Evolutionary conservation across 2,888 invertebrate genomes (phyloP), one percentile per base, ranked within the genome.

Genomic region (Oxycera nigricornis): DNA sequence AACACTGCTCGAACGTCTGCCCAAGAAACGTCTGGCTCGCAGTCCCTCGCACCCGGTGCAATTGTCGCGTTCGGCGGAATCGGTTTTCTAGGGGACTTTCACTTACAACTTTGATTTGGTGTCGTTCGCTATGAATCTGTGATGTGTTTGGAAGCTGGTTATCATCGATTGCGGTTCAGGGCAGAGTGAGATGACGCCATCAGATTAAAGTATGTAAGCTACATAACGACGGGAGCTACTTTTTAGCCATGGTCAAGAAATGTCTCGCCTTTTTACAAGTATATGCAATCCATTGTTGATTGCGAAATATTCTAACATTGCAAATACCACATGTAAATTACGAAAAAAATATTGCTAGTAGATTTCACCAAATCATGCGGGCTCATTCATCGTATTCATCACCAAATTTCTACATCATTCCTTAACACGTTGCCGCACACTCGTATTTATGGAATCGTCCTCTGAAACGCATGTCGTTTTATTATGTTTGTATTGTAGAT

Each of bases 31-130:
- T 59, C 90, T 99, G 79, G 96, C 96, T 68, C 92, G 99, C 78
- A 97, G 97, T 82, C 99, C 99, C 79, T 98, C 98, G 77, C 98
- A 98, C 90, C 98, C 98, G 31, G 93, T 97, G 80, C 97, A 98
- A 84, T 89, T 98, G 81, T 97, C 97, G 62, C 91, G 97, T 82
- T 97, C 97, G 68, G 97, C 96, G 59, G 97, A 98, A 88, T 96
- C 96, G 70, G 95, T 97, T 82, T 96, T 96, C 88, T 95, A 87
- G 88, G 65, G 55, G 35, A 24, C 22, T 70, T 52, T 24, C 24
- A 22, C 22, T 52, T 55, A 30, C 17, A 70, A 30, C 22, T 52
- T 52, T 22, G 31, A 35, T 17, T 52, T 55, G 31, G n/a, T 26
- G 17, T 22, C 26, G 28, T 68, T 50, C 24, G 30, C 65, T 41